A percentile compares a stretch with the other conserved stretches of the same genome.
phyloP scores from a whole-genome alignment of 2,113 vertebrate genomes.

The Sturnus vulgaris region DNA sequence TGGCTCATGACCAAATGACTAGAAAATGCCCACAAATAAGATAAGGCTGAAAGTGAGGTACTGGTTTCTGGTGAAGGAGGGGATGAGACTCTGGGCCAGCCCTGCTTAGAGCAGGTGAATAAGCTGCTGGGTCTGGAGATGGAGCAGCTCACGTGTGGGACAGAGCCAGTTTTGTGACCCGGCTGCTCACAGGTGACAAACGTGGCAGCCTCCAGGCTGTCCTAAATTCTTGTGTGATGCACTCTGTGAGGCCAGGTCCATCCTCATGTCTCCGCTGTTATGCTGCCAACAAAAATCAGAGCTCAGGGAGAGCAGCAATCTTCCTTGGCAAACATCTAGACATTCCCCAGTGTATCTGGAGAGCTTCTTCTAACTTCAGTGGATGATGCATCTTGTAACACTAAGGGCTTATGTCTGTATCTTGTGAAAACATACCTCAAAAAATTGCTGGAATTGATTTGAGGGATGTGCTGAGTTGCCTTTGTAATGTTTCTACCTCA shows the following conservation, averaged over 20 bases:
- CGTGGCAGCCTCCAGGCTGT: rapidly evolving
- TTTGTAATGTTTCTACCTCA: not conserved
- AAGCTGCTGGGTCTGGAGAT: not conserved
- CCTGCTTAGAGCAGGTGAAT: not conserved
- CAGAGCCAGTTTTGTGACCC: not conserved
- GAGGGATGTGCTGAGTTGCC: not conserved
- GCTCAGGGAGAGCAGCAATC: not conserved
- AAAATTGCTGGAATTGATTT: not conserved
- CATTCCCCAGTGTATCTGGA: not conserved
- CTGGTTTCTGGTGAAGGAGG: not conserved
- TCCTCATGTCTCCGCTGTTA: not conserved
- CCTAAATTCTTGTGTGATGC: not conserved
- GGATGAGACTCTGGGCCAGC: not conserved
- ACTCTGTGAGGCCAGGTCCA: not conserved
- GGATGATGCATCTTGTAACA: not conserved
- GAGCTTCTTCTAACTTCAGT: not conserved
- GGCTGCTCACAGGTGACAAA: rapidly evolving
- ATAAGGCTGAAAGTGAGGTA: not conserved
- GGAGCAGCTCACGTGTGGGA: not conserved
- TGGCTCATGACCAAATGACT: not conserved
- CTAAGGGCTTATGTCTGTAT: not conserved
- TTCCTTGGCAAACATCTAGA: not conserved
- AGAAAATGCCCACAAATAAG: not conserved
- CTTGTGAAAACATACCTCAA: not conserved
- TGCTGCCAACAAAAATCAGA: not conserved